A percentile compares a stretch with the other conserved stretches of the same genome.
These are phyloP conservation scores for Tanypteryx hageni DNA, from an alignment of 2,888 invertebrate species.

Conservation along the genomic window DNA sequence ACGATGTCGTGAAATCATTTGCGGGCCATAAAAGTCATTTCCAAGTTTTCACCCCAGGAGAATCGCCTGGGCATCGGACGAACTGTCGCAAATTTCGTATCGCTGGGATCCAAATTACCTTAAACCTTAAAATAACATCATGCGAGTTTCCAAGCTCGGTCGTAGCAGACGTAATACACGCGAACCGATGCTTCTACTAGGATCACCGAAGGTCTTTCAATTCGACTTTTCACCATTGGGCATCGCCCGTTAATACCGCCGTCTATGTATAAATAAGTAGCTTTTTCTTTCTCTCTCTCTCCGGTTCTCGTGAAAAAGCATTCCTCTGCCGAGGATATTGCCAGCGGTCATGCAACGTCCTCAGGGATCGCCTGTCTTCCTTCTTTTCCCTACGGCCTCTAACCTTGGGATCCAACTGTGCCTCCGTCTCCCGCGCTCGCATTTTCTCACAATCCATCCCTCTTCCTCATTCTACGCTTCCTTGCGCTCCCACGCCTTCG, in stretches of 20 bases:
- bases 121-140: no score
- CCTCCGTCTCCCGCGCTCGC: background rate
- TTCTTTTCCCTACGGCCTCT: background rate
- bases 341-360: background rate
- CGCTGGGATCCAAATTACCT: no score
- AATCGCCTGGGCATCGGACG: no score
- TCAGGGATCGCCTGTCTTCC: background rate
- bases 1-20: no score
- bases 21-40: no score
- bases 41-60: no score
- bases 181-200: background rate
- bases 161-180: no score
- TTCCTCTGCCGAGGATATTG: background rate
- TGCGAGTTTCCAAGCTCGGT: no score
- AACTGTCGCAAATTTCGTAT: no score
- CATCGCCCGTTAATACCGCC: slow-evolving; percentile 10
- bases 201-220: background rate
- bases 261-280: background rate
- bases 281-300: background rate
- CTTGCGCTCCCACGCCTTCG: background rate
- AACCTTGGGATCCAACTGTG: background rate
- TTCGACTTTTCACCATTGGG: background rate
- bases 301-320: background rate
- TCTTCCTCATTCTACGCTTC: background rate
- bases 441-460: background rate